phyloP scores from a whole-genome alignment of 2,888 invertebrate genomes.

The Lycaena phlaeas region DNA sequence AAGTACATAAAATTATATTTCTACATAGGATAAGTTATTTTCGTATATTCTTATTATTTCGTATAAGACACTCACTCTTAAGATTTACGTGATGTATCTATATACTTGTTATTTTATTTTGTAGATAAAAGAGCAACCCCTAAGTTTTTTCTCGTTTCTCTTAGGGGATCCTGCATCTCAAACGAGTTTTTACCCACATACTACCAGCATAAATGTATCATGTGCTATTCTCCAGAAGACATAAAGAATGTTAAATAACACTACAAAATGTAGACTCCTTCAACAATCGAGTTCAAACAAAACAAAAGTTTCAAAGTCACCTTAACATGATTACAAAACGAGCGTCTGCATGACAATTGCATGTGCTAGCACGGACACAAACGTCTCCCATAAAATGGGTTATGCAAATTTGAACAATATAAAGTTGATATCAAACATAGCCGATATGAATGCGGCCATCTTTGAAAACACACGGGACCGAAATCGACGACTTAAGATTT shows the following conservation, averaged over 20 bases:
- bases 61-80: too few species aligned
- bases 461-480: constrained; percentile 26
- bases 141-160: too few species aligned
- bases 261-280: background rate
- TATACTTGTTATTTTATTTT: too few species aligned
- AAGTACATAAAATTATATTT: too few species aligned
- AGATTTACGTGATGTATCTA: too few species aligned
- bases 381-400: constrained; percentile 40
- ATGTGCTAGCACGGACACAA: constrained; percentile 10
- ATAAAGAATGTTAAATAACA: background rate
- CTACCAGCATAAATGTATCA: too few species aligned
- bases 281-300: background rate
- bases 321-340: background rate
- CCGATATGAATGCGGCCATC: constrained; percentile 40
- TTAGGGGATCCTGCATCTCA: too few species aligned
- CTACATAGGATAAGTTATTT: too few species aligned
- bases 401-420: constrained; percentile 52
- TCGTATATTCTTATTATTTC: too few species aligned
- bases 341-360: background rate
- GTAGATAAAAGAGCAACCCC: too few species aligned
- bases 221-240: too few species aligned
- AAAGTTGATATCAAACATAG: constrained; percentile 48
- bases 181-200: too few species aligned
- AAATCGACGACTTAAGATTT: background rate
- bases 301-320: background rate